These are phyloP conservation scores for Amphiprion clarkii DNA, from an alignment of 2,797 vertebrate genomes.

Conservation along the genomic window DNA sequence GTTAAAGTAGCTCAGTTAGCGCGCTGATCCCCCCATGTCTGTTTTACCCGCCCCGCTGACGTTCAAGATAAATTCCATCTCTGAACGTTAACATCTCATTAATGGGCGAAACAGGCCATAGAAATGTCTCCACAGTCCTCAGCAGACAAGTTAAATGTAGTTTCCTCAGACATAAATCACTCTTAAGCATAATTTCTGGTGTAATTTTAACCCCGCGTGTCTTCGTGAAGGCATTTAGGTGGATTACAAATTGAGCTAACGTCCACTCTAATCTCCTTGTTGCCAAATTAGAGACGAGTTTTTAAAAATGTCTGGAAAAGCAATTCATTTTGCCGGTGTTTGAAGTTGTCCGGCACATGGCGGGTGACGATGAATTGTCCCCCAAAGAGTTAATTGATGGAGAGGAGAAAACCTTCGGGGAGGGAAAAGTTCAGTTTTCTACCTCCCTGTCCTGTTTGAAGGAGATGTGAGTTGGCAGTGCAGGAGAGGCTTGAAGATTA, in stretches of 20 bases:
- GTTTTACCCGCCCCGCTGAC: conserved; percentile 67
- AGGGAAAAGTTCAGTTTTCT: conserved; percentile 82
- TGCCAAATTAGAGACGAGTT: conserved; percentile 59
- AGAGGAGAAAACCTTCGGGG: conserved; percentile 80
- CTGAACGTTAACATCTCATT: conserved; percentile 65
- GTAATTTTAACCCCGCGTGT: conserved; percentile 34
- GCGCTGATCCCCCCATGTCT: conserved; percentile 68
- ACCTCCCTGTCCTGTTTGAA: conserved; percentile 90
- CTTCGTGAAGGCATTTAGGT: conserved; percentile 21
- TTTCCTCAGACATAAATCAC: conserved; percentile 55
- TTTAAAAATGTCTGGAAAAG: conserved; percentile 79
- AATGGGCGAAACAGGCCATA: conserved; percentile 54
- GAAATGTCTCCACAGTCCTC: conserved; percentile 34
- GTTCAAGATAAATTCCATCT: conserved; percentile 59
- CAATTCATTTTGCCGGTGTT: conserved; percentile 73
- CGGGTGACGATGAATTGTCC: conserved; percentile 82
- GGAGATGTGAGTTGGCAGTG: conserved; percentile 97
- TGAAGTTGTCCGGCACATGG: conserved; percentile 79
- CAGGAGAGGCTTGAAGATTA: conserved; percentile 97
- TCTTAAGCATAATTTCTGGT: conserved; percentile 14
- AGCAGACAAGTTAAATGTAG: conserved; percentile 32
- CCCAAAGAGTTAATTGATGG: conserved; percentile 89
- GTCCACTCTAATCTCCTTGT: conserved; percentile 49
- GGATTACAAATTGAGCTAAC: conserved; percentile 44
- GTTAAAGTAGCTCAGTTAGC: conserved; percentile 66